A percentile compares a stretch with the other conserved stretches of the same genome.
phyloP scores from a whole-genome alignment of 2,888 invertebrate genomes.

The Nasonia oneida region DNA sequence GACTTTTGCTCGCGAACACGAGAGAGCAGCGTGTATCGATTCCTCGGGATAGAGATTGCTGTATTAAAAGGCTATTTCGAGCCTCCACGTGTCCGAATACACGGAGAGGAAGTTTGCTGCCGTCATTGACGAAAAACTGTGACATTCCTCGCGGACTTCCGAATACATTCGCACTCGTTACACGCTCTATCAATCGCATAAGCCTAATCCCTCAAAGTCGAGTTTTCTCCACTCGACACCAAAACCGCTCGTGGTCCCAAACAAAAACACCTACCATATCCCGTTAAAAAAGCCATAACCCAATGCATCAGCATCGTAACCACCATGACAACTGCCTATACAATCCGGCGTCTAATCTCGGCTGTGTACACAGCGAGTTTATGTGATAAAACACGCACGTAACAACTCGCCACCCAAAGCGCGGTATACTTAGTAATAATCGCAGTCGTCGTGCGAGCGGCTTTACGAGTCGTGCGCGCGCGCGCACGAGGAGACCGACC shows the following conservation, averaged over 20 bases:
- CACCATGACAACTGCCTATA: not conserved
- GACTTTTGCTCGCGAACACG: too few relatives aligned
- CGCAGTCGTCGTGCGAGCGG: not conserved
- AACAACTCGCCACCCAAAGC: not conserved
- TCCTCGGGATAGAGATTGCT: not conserved
- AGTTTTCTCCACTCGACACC: too few relatives aligned
- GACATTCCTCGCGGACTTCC: not conserved
- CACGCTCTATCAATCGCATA: too few relatives aligned
- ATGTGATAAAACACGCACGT: conserved; percentile 7
- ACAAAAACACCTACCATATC: too few relatives aligned
- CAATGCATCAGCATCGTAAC: not conserved
- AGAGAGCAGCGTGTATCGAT: not conserved
- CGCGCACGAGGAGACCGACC: not conserved
- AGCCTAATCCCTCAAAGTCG: too few relatives aligned
- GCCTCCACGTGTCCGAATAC: not conserved
- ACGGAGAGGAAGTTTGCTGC: not conserved
- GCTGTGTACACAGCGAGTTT: conserved; percentile 8
- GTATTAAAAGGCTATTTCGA: not conserved
- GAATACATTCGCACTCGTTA: not conserved
- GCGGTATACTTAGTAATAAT: not conserved
- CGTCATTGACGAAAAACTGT: not conserved
- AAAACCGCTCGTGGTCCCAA: too few relatives aligned
- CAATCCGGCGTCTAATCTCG: not conserved
- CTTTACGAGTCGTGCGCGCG: conserved; percentile 1
- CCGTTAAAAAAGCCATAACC: too few relatives aligned